Conservation (phyloP, 2,888 invertebrate genomes). For the Eristalis intricaria region DNA sequence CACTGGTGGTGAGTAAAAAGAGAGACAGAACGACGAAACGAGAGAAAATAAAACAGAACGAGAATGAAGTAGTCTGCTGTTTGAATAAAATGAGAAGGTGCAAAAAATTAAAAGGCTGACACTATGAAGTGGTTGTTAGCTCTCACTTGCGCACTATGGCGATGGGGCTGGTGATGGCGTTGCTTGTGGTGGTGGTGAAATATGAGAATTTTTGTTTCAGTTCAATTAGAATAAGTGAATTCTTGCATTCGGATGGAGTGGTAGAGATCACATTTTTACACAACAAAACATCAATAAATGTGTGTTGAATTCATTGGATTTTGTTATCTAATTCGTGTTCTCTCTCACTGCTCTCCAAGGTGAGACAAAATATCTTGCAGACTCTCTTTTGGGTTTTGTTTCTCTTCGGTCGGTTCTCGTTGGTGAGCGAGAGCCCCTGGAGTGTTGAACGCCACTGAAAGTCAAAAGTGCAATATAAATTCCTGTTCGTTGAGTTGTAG, state of each 20-base stretch:
- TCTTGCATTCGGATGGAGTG: not conserved
- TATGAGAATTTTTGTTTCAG: constrained; percentile 52
- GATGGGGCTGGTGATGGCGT: constrained; percentile 32
- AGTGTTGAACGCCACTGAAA: constrained; percentile 64
- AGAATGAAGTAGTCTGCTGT: constrained; percentile 44
- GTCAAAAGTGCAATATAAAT: constrained; percentile 59
- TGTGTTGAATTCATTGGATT: constrained; percentile 10
- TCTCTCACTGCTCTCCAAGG: not conserved
- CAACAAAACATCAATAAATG: not conserved
- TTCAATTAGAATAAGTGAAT: not conserved
- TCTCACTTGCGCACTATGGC: constrained; percentile 40
- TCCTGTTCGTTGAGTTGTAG: constrained; percentile 22
- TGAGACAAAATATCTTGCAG: not conserved
- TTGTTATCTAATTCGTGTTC: constrained; percentile 5
- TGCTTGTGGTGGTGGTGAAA: constrained; percentile 57
- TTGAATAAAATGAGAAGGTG: constrained; percentile 63
- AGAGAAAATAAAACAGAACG: constrained; percentile 45
- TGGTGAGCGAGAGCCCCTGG: constrained; percentile 38
- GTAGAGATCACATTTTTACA: not conserved
- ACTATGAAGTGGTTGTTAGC: constrained; percentile 66
- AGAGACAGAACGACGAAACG: constrained; percentile 41
- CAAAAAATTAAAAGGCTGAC: constrained; percentile 71
- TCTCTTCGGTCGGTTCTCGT: constrained; percentile 19
- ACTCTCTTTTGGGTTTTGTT: constrained; percentile 24
- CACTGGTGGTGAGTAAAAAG: constrained; percentile 48